Evolutionary conservation across 2,797 vertebrate species (phyloP).

Genomic region (Orientallactaga sibirica): DNA sequence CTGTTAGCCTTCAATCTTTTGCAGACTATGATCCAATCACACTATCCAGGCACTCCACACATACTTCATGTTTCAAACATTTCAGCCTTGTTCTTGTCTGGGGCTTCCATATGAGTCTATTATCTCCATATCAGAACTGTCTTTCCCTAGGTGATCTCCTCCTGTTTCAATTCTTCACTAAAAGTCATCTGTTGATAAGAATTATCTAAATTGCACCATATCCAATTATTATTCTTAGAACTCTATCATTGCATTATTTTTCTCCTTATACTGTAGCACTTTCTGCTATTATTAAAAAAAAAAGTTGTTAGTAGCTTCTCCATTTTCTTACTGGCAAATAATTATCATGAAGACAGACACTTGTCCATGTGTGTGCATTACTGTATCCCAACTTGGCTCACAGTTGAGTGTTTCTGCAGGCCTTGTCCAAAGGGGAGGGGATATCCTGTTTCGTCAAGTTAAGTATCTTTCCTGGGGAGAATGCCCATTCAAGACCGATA

Average conservation of each 20-base stretch:
- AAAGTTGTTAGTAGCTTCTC: not conserved
- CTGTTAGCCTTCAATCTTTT: not conserved
- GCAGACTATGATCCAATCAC: not conserved
- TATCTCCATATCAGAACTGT: not conserved
- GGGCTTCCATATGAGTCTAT: not conserved
- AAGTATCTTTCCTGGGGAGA: rapidly evolving
- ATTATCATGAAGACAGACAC: not conserved
- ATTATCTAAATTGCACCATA: not conserved
- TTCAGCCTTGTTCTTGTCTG: not conserved
- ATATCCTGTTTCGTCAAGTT: not conserved
- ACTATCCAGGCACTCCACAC: not conserved
- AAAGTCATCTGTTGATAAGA: not conserved
- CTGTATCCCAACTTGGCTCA: not conserved
- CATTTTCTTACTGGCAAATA: not conserved
- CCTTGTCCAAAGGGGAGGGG: not conserved
- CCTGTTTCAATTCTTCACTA: not conserved
- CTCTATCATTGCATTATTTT: not conserved
- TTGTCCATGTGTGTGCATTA: not conserved
- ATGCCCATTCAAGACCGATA: no score
- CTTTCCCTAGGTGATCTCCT: not conserved
- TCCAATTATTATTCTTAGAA: rapidly evolving
- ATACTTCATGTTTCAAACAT: not conserved
- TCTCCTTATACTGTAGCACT: not conserved
- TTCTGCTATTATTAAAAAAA: not conserved
- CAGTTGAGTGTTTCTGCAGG: not conserved